phyloP scores from a whole-genome alignment of 2,888 invertebrate species.

The Ptychoptera albimana region DNA sequence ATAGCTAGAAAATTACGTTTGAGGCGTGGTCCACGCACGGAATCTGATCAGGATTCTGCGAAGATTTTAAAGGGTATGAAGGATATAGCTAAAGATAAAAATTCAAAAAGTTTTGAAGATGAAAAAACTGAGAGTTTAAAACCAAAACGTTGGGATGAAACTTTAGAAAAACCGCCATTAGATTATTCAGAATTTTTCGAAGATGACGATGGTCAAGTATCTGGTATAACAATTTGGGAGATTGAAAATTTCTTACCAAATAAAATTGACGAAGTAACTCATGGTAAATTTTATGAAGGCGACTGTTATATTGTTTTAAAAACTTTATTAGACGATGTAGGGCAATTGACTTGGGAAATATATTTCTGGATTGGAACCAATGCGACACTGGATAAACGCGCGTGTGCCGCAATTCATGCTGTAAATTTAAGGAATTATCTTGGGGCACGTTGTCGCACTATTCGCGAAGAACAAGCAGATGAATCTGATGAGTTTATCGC shows the following conservation, averaged over 20 bases:
- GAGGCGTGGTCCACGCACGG: conserved; percentile 61
- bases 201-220: conserved; percentile 82
- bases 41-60: conserved; percentile 73
- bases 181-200: conserved; percentile 97
- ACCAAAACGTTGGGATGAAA: conserved; percentile 93
- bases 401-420: conserved; percentile 72
- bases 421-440: conserved; percentile 93
- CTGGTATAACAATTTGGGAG: conserved; percentile 93
- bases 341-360: conserved; percentile 84
- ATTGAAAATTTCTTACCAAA: conserved; percentile 98
- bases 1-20: conserved; percentile 86
- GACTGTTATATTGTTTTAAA: conserved; percentile 96
- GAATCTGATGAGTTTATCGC: conserved; percentile 92
- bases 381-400: conserved; percentile 55
- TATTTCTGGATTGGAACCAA: conserved; percentile 98
- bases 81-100: conserved; percentile 51
- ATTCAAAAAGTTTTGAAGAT: conserved; percentile 27
- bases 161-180: conserved; percentile 82
- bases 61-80: conserved; percentile 73
- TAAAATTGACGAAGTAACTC: conserved; percentile 79
- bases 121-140: conserved; percentile 45
- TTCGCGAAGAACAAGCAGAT: conserved; percentile 92
- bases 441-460: conserved; percentile 85
- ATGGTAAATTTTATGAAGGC: conserved; percentile 97
- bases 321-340: conserved; percentile 68